Evolutionary conservation across 2,888 invertebrate species (phyloP).

Genomic region (Ectemnius lituratus): DNA sequence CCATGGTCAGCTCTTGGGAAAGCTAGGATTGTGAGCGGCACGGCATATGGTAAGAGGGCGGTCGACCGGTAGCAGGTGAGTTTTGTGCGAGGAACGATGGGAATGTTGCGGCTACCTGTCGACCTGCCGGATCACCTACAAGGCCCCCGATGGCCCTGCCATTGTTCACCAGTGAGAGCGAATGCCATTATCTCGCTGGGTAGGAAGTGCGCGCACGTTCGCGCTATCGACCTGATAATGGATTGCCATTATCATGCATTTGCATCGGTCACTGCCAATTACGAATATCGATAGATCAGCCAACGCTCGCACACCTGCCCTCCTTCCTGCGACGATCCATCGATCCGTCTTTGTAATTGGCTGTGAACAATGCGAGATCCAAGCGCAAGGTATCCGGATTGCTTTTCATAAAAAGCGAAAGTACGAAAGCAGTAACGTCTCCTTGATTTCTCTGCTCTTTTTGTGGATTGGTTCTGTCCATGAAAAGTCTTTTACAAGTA

Average conservation of each 20-base stretch:
- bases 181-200: conserved; percentile 40
- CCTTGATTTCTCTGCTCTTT: too few species aligned
- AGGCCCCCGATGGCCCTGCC: conserved; percentile 36
- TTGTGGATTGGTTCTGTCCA: neutral
- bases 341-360: neutral
- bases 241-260: conserved; percentile 48
- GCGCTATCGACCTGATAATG: conserved; percentile 42
- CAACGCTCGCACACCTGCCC: conserved; percentile 6
- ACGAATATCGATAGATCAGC: conserved; percentile 43
- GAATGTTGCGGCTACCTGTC: conserved; percentile 69
- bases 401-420: too few species aligned
- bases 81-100: conserved; percentile 66
- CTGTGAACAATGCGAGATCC: neutral
- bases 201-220: conserved; percentile 45
- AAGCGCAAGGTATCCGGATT: too few species aligned
- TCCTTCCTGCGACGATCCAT: neutral
- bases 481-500: conserved; percentile 23
- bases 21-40: conserved; percentile 42
- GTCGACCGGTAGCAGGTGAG: conserved; percentile 73
- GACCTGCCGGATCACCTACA: conserved; percentile 44
- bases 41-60: conserved; percentile 65
- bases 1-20: conserved; percentile 51
- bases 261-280: conserved; percentile 37
- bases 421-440: too few species aligned
- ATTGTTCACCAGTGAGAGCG: conserved; percentile 40